Evolutionary conservation across 2,113 vertebrate genomes (phyloP).

Genomic region (Tenrec ecaudatus): DNA sequence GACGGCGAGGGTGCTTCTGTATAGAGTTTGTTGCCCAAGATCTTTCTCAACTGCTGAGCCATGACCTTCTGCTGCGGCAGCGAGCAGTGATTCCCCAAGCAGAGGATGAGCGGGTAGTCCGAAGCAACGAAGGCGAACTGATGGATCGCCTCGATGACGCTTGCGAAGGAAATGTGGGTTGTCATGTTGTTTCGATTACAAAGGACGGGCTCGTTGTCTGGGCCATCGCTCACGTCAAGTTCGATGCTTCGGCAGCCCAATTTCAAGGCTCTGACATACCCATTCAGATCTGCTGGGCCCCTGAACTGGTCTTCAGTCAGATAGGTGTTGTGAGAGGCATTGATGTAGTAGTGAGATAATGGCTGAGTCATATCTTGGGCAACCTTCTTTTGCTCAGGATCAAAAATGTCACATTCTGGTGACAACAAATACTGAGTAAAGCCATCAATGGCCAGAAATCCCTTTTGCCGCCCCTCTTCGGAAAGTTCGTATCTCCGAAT

Average conservation of each 20-base stretch:
- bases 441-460: constrained; percentile 96
- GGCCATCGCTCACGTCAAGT: constrained; percentile 95
- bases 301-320: constrained; percentile 96
- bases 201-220: constrained; percentile 95
- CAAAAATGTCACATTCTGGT: constrained; percentile 96
- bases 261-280: constrained; percentile 94
- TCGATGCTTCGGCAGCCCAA: constrained; percentile 96
- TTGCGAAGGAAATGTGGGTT: constrained; percentile 89
- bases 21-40: constrained; percentile 93
- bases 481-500: constrained; percentile 94
- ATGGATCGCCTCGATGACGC: constrained; percentile 95
- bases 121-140: constrained; percentile 96
- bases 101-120: constrained; percentile 95
- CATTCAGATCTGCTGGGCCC: constrained; percentile 94
- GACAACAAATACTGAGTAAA: constrained; percentile 96
- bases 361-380: constrained; percentile 98
- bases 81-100: constrained; percentile 95
- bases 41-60: constrained; percentile 93
- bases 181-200: constrained; percentile 93
- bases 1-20: constrained; percentile 89
- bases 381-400: constrained; percentile 94
- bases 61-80: constrained; percentile 93
- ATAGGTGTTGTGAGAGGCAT: constrained; percentile 97
- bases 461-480: constrained; percentile 91
- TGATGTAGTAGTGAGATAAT: constrained; percentile 98